A percentile compares a stretch with the other conserved stretches of the same genome.
Evolutionary conservation across 2,113 vertebrate genomes (phyloP).

Genomic region (Falco punctatus): DNA sequence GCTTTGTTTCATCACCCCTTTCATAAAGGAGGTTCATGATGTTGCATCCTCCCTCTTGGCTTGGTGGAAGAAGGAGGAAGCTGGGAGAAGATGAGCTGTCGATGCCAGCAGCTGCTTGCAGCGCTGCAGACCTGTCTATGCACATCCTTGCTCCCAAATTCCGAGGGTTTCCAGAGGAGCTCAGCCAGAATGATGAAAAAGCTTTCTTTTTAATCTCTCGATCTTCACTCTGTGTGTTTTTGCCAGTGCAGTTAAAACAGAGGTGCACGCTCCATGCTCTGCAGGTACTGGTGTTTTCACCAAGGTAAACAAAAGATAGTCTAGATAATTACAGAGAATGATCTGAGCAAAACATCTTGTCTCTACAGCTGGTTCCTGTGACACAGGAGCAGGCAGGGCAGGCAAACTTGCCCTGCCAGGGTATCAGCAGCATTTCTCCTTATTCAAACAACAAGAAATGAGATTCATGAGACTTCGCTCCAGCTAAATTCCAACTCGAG

Average conservation of each 20-base stretch:
- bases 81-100: neutral
- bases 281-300: neutral
- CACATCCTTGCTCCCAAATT: constrained; percentile 1
- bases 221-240: neutral
- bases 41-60: neutral
- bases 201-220: constrained; percentile 17
- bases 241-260: neutral
- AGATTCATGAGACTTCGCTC: neutral
- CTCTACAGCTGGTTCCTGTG: neutral
- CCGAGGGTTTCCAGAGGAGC: neutral
- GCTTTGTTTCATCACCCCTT: neutral
- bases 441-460: neutral
- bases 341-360: neutral
- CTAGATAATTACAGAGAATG: neutral
- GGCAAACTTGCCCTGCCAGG: neutral
- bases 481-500: neutral
- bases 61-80: neutral
- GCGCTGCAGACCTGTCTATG: neutral
- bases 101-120: neutral
- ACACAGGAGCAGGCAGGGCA: neutral
- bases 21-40: neutral
- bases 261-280: neutral
- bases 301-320: constrained; percentile 5
- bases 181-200: constrained; percentile 6
- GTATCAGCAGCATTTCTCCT: neutral